phyloP scores from a whole-genome alignment of 1,140 invertebrate species.

The Holotrichia oblita region DNA sequence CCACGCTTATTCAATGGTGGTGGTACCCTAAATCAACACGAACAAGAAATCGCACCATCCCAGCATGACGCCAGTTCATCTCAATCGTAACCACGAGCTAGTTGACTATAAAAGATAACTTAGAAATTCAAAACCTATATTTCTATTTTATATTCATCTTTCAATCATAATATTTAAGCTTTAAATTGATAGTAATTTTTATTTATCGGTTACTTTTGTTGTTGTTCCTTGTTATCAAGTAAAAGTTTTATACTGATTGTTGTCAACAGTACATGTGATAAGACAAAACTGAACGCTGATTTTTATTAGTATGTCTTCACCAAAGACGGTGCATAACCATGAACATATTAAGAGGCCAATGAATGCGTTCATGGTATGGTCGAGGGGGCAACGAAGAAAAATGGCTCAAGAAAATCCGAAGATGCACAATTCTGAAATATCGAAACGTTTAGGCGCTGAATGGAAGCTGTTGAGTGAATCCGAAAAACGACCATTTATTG shows the following conservation, averaged over 20 bases:
- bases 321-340: constrained; percentile 58
- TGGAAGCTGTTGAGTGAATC: constrained; percentile 91
- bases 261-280: background rate
- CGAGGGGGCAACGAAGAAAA: constrained; percentile 86
- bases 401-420: constrained; percentile 99
- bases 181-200: background rate
- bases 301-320: constrained; percentile 54
- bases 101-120: constrained; percentile 39
- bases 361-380: constrained; percentile 97
- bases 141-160: constrained; percentile 10
- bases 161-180: background rate
- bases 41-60: constrained; percentile 50
- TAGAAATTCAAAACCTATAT: background rate
- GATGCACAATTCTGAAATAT: constrained; percentile 97
- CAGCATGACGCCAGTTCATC: constrained; percentile 51
- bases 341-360: constrained; percentile 91
- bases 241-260: background rate
- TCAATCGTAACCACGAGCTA: constrained; percentile 46
- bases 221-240: background rate
- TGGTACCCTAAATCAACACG: constrained; percentile 48
- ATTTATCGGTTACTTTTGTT: constrained; percentile 11
- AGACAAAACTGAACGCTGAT: background rate
- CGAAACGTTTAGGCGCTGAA: constrained; percentile 86
- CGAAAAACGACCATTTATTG: constrained; percentile 95
- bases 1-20: constrained; percentile 37